Base-by-base conservation (phyloP, 35 echinoderm and acorn worm species). In the Strongylocentrotus purpuratus region DNA sequence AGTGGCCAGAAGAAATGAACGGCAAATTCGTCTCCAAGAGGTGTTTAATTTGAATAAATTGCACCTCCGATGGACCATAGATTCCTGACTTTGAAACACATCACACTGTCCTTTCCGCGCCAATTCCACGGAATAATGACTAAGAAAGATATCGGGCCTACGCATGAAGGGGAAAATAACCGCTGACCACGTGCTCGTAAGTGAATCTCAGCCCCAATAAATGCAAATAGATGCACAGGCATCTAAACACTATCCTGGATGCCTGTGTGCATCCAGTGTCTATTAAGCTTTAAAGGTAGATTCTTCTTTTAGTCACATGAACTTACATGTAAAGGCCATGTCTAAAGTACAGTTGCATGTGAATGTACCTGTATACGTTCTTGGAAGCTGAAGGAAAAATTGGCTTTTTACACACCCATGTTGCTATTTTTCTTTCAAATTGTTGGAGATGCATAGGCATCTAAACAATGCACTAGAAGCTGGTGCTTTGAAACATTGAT, bases 11-110 rank as follows among this genome's bases (percentile, higher is more conserved):
- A 78, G 28, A 78, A 78, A 78, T 22, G 20, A 78, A n/a, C 28
- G 25, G 20, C 65, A 78, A 78, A 78, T 78, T 78, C 4, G 65
- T 78, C n/a, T 78, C 65, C 65, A 78, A n/a, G 65, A 78, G 65
- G 65, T 78, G 25, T 78, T 78, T 78, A 78, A 78, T 78, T 78
- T 78, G 65, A 78, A 78, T 78, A 78, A 78, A 78, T 78, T 78
- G 22, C 65, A 28, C 22, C 65, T n/a, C 25, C 7, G 25, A 78
- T 18, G 28, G 65, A 78, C 65, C 20, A 78, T 78, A 78, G 65
- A 78, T n/a, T 18, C 65, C 65, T n/a, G 22, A 78, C 65, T 28
- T 78, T 78, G 22, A 78, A 18, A n/a, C 28, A 25, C 65, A 22
- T n/a, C 22, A 4, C 18, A n/a, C 20, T 78, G 2, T 78, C 65